Evolutionary conservation across 2,888 invertebrate genomes (phyloP), one percentile per base, ranked within the genome.

Genomic region (Xanthorhoe designata): DNA sequence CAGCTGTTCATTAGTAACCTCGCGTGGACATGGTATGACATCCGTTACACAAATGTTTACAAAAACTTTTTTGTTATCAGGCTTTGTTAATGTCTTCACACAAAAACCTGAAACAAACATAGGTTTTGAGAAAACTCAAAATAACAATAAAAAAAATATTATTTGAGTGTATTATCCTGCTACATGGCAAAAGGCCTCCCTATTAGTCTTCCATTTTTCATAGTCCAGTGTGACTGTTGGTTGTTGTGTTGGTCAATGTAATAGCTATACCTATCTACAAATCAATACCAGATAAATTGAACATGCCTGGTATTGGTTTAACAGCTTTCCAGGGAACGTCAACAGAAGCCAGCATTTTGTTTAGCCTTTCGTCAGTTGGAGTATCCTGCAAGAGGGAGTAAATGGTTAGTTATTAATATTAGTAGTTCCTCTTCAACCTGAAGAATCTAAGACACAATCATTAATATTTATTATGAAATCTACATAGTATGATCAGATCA

Each of bases 41-140:
- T 95, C 95, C 0, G 97, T 96, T 68, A 96, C 95, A 81, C 98
- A 98, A 63, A 98, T 94, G 81, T 98, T 98, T 24, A 98, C 94
- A 85, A 98, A 98, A 32, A 97, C 91, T 88, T 98, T 98, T 67
- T 95, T 95, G 64, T 94, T 94, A 38, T 94, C 94, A 53, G 94
- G 94, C 15, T 94, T 91, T 70, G 96, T 95, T 71, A 92, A 95
- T 4, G 96, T 95, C 91, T 98, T 98, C 0, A 97, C 94, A 83
- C 98, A 98, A 74, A 96, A 94, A 55, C 97, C 98, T 97, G 83
- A 10, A 86, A 86, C n/a, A 13, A 42, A 42, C 13, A 42, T 13
- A 1, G 38, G 13, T 10, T 38, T 38, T 38, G 4, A 4, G 24
- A 24, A 10, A 8, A 2, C 8, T 19, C 7, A 32, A 35, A 9